These are phyloP conservation scores for Limanda limanda DNA, from an alignment of 2,113 vertebrate genomes.

Conservation along the genomic window DNA sequence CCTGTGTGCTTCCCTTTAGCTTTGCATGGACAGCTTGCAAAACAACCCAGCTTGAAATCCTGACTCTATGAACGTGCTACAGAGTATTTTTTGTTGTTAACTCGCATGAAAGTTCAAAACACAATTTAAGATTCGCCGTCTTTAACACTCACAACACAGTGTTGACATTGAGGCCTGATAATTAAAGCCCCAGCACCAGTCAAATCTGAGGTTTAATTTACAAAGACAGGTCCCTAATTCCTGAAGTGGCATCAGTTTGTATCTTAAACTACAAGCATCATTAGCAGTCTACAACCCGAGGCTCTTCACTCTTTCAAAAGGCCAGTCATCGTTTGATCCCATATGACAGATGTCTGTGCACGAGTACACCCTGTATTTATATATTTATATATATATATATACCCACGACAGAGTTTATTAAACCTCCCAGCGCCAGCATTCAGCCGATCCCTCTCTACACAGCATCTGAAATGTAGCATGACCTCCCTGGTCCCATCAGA, in stretches of 20 bases:
- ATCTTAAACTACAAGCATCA: conserved; percentile 47
- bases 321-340: conserved; percentile 40
- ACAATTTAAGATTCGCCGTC: background rate
- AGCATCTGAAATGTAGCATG: conserved; percentile 74
- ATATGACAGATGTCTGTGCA: conserved; percentile 52
- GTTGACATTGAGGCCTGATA: conserved; percentile 36
- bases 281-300: conserved; percentile 40
- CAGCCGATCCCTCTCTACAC: conserved; percentile 50
- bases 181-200: conserved; percentile 42
- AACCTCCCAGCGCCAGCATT: conserved; percentile 54
- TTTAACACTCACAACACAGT: conserved; percentile 11
- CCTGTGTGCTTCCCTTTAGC: too few species aligned
- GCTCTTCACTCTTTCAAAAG: conserved; percentile 35
- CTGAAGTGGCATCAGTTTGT: conserved; percentile 28
- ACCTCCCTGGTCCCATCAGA: conserved; percentile 72
- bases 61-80: too few species aligned
- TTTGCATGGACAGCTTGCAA: too few species aligned
- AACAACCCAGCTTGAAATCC: too few species aligned
- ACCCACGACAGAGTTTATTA: conserved; percentile 57
- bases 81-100: too few species aligned
- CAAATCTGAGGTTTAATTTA: conserved; percentile 33
- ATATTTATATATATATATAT: conserved; percentile 1
- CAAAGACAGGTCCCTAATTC: conserved; percentile 43
- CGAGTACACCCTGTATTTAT: conserved; percentile 26
- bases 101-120: too few species aligned